phyloP scores from a whole-genome alignment of 2,888 invertebrate genomes.

The Kryphioiulus occultus region DNA sequence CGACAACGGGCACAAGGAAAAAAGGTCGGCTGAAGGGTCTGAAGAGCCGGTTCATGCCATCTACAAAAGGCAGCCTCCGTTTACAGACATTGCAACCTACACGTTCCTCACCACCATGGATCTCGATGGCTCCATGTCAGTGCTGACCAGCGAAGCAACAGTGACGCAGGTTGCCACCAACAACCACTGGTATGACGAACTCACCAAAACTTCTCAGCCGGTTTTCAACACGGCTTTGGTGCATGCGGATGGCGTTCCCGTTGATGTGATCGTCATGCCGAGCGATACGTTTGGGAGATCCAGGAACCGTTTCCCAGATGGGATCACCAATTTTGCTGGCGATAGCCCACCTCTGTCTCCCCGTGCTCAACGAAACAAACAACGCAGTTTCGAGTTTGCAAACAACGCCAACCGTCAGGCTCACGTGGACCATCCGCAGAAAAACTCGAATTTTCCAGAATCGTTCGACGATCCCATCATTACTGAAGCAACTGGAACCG shows the following conservation, averaged over 20 bases:
- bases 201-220: slow-evolving; percentile 47
- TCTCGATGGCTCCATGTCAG: slow-evolving; percentile 50
- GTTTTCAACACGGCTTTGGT: slow-evolving; percentile 37
- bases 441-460: background rate
- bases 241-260: slow-evolving; percentile 48
- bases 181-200: slow-evolving; percentile 53
- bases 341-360: slow-evolving; percentile 13
- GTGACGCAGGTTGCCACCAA: slow-evolving; percentile 52
- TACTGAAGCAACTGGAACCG: slow-evolving; percentile 43
- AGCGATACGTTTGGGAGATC: background rate
- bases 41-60: background rate
- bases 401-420: background rate
- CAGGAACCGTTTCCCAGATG: background rate
- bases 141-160: slow-evolving; percentile 52
- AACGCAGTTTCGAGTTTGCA: background rate
- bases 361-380: background rate
- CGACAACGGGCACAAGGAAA: background rate
- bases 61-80: slow-evolving; percentile 39
- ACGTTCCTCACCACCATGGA: slow-evolving; percentile 51
- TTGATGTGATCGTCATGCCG: slow-evolving; percentile 42
- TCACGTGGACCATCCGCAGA: background rate
- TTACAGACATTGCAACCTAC: slow-evolving; percentile 52
- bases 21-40: slow-evolving; percentile 11
- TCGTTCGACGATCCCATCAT: slow-evolving; percentile 45
- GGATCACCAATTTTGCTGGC: background rate